Base-by-base conservation (phyloP, 2,888 invertebrate genomes). In the Palloptera scutellata region DNA sequence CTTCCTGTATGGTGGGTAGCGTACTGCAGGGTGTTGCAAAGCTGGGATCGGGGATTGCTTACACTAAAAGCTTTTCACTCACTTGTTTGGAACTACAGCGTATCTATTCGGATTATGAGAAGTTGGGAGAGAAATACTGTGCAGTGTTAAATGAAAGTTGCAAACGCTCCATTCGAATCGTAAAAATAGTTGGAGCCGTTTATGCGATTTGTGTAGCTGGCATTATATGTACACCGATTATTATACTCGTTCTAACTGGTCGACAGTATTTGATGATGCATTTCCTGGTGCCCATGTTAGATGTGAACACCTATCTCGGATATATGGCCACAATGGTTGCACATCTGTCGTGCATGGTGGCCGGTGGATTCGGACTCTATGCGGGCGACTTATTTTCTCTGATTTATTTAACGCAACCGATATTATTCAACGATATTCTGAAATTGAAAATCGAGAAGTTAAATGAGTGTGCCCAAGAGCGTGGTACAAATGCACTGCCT, bases 341-440 rank as follows among this genome's bases (percentile, higher is more conserved):
- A 13, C 79, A 79, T 17, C n/a, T 64, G 6, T 0, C 45, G 5
- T 72, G 64, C n/a, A 1, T 75, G 5, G 1, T 68, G 5, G 11
- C 75, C 4, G 76, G 70, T 0, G 72, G 40, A 3, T 69, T 77
- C 30, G 76, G 79, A 0, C 68, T 77, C 1, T 79, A 72, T 62
- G 71, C 73, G 0, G 79, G 77, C 0, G 78, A 79, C 48, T 64
- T 76, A 17, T 42, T 73, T 12, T 67, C 76, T 8, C 43, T 78
- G 1, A 62, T 76, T 0, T 68, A 65, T 59, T 43, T 75, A 12
- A 53, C 68, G 19, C 79, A 79, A 41, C 59, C 65, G 1, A 67
- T 57, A 5, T 61, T 75, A 5, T 77, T 75, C 64, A 68, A 71
- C 15, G 74, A 77, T 58, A 53, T 79, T 1, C 62, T 79, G 4